phyloP scores from a whole-genome alignment of 2,113 vertebrate species.

The Zosterops pallidus region DNA sequence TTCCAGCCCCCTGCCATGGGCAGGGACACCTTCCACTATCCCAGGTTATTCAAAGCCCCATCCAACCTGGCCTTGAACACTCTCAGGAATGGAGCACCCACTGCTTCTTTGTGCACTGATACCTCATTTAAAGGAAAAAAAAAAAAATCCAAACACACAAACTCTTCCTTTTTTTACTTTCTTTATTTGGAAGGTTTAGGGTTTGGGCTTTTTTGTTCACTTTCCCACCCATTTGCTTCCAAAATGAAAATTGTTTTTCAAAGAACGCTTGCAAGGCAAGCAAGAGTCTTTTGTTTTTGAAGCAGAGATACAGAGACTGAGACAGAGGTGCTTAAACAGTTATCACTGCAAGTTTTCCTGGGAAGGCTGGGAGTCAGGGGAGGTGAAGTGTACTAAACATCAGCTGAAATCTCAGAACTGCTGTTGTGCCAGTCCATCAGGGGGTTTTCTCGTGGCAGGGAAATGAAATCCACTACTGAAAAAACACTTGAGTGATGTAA shows the following conservation, averaged over 20 bases:
- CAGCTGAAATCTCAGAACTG: neutral
- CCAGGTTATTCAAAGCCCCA: neutral
- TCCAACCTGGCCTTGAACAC: neutral
- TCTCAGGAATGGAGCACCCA: neutral
- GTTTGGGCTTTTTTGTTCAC: neutral
- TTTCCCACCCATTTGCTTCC: neutral
- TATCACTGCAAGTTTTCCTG: neutral
- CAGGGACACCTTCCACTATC: neutral
- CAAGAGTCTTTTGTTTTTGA: neutral
- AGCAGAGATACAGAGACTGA: neutral
- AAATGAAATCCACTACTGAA: neutral
- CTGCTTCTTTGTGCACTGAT: neutral
- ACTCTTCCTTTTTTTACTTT: neutral
- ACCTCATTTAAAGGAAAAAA: neutral
- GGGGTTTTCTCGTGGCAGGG: neutral
- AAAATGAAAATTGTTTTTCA: neutral
- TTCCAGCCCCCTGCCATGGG: neutral
- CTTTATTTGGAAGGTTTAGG: neutral
- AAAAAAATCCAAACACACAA: neutral
- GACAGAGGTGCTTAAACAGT: neutral
- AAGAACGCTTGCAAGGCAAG: neutral
- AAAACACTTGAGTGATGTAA: neutral
- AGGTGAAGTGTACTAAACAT: neutral
- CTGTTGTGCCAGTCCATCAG: neutral
- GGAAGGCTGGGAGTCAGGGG: neutral